Evolutionary conservation across 2,113 vertebrate species (phyloP).

Genomic region (Phylloscopus whistleri): DNA sequence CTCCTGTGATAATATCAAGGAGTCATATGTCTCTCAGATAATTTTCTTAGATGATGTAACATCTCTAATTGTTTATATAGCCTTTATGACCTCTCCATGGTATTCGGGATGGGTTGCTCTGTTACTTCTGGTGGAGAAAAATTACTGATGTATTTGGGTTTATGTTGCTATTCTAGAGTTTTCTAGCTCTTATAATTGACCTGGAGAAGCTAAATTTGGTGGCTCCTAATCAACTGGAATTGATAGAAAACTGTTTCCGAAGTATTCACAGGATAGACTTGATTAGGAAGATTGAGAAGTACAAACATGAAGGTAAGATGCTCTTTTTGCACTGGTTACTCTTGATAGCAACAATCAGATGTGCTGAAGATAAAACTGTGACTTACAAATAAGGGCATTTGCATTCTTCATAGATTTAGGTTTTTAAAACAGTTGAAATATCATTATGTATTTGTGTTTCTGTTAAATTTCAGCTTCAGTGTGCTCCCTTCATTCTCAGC

Average conservation of each 20-base stretch:
- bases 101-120: background rate
- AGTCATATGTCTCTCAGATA: background rate
- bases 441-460: constrained; percentile 1
- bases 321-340: background rate
- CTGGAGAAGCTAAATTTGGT: constrained; percentile 85
- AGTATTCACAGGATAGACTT: constrained; percentile 84
- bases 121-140: background rate
- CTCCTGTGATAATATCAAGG: background rate
- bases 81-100: fast-evolving
- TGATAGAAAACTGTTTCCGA: constrained; percentile 80
- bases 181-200: constrained; percentile 84
- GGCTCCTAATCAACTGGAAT: constrained; percentile 77
- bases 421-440: background rate
- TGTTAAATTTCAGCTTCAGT: constrained; percentile 56
- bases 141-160: background rate
- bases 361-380: background rate
- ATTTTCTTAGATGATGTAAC: background rate
- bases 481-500: background rate
- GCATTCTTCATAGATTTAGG: background rate
- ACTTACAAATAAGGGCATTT: background rate
- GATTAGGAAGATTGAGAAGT: constrained; percentile 79
- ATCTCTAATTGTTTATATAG: background rate
- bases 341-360: background rate
- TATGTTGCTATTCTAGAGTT: constrained; percentile 75
- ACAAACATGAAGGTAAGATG: constrained; percentile 78